These are phyloP conservation scores for Megalopta genalis DNA, from an alignment of 1,140 invertebrate genomes.

Conservation along the genomic window DNA sequence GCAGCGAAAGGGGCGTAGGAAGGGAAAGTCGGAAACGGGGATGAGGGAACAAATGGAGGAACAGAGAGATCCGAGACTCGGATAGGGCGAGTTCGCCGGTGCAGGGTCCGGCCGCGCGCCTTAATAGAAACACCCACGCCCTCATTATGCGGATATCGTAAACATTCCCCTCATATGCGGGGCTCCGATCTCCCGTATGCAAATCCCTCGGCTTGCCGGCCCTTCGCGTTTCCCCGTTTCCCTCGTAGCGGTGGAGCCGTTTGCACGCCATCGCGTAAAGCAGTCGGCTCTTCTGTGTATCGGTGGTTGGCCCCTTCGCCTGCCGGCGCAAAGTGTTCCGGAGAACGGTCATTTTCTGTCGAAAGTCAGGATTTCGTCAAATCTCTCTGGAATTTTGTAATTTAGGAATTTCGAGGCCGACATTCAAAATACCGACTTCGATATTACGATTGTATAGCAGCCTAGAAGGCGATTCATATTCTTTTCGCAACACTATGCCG, in stretches of 20 bases:
- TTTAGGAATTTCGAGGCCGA: neutral
- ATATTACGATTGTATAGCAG: too few relatives aligned
- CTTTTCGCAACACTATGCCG: too few relatives aligned
- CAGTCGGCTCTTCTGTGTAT: constrained; percentile 19
- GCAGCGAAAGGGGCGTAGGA: too few relatives aligned
- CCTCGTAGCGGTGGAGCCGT: constrained; percentile 44
- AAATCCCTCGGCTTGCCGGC: constrained; percentile 38
- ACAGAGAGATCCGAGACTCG: neutral
- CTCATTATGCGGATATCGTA: constrained; percentile 69
- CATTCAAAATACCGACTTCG: too few relatives aligned
- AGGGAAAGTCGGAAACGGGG: neutral
- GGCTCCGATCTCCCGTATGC: constrained; percentile 59
- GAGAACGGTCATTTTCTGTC: too few relatives aligned
- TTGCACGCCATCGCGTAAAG: constrained; percentile 66
- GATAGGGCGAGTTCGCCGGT: constrained; percentile 47
- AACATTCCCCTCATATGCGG: constrained; percentile 62
- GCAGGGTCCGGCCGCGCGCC: constrained; percentile 40
- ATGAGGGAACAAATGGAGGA: neutral
- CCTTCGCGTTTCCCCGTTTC: constrained; percentile 27
- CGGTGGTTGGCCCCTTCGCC: neutral
- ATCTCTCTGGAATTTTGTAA: too few relatives aligned
- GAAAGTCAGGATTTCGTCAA: too few relatives aligned
- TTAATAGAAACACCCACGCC: constrained; percentile 69
- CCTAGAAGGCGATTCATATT: too few relatives aligned
- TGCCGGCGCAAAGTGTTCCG: too few relatives aligned